Conservation (phyloP, 2,888 invertebrate genomes). For the Lordiphosa fenestrarum region DNA sequence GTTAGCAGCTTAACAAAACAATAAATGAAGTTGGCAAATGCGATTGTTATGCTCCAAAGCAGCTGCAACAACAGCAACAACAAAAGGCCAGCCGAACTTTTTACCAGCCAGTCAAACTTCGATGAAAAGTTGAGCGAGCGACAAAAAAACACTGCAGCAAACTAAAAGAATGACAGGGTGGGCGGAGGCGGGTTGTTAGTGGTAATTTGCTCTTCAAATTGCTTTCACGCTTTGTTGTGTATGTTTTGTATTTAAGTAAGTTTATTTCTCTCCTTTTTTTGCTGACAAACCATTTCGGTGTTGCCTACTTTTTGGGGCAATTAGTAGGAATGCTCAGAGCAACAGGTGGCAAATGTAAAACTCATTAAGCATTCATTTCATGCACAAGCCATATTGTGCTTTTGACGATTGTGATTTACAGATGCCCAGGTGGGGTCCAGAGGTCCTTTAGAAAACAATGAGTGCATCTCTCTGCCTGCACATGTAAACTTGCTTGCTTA, state of each 20-base stretch:
- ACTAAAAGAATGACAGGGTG: conserved; percentile 17
- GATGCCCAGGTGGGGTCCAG: conserved; percentile 35
- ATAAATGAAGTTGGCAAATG: conserved; percentile 73
- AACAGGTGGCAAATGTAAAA: conserved; percentile 52
- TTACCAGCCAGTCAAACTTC: conserved; percentile 57
- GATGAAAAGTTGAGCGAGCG: conserved; percentile 59
- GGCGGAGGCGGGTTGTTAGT: neutral
- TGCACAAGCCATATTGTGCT: conserved; percentile 23
- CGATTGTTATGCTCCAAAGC: conserved; percentile 61
- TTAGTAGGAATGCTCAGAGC: conserved; percentile 42
- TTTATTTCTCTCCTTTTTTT: conserved; percentile 47
- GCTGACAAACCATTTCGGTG: conserved; percentile 35
- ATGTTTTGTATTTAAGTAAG: conserved; percentile 43
- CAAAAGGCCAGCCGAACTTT: conserved; percentile 17
- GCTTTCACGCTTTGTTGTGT: conserved; percentile 38
- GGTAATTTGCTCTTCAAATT: conserved; percentile 31
- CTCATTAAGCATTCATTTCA: conserved; percentile 66
- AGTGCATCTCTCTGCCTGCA: conserved; percentile 9
- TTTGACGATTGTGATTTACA: conserved; percentile 52
- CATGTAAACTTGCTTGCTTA: conserved; percentile 1
- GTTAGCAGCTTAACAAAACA: conserved; percentile 75
- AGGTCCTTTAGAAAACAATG: conserved; percentile 15
- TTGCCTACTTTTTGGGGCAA: conserved; percentile 53
- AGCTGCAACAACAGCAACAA: conserved; percentile 20
- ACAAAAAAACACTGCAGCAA: conserved; percentile 43